Evolutionary conservation across 2,113 vertebrate species (phyloP), one percentile per base, ranked within the genome.

Genomic region (Bambusicola thoracicus): DNA sequence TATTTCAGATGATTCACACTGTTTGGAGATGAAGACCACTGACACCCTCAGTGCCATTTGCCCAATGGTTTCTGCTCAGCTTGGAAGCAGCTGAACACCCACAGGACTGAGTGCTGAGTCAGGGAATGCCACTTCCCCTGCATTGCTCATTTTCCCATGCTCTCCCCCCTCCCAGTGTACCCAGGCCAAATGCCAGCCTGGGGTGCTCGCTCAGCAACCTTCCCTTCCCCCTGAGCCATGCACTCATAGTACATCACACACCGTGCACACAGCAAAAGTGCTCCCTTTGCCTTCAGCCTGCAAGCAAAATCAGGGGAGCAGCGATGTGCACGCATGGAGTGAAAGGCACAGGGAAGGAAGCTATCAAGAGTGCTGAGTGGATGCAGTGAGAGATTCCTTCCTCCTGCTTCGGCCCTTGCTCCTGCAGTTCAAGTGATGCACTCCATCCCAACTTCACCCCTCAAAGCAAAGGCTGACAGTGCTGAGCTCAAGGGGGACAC

Each of bases 281-380:
- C 40, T 27, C 5, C 34, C 44, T 77, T 51, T 40, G 41, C 75
- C 55, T 41, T 18, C 30, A 13, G 53, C 5, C 29, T 55, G 51
- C 30, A 58, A 22, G 14, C 13, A 27, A 46, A 27, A 6, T 25
- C 34, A 36, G 56, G 32, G 25, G 5, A 70, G 24, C 2, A 6
- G 8, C 15, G 43, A 29, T 2, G 2, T 1, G 2, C 6, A 4
- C 3, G 2, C 6, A n/a, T 46, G 11, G 20, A 75, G 22, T 14
- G 10, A 63, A 87, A 73, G 59, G 49, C 1, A 1, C 8, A 25
- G 49, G 43, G 29, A 74, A 69, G 65, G 68, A 58, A 86, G 56
- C 3, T 13, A 2, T 32, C 34, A 12, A 43, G 29, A 5, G 10
- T 11, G 6, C 24, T 29, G 25, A 4, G 3, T 46, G 0, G 0